Percentiles rank a stretch among this genome's conserved stretches.
Evolutionary conservation across 2,888 invertebrate genomes (phyloP).

Genomic region (Pseudolycoriella hygida): DNA sequence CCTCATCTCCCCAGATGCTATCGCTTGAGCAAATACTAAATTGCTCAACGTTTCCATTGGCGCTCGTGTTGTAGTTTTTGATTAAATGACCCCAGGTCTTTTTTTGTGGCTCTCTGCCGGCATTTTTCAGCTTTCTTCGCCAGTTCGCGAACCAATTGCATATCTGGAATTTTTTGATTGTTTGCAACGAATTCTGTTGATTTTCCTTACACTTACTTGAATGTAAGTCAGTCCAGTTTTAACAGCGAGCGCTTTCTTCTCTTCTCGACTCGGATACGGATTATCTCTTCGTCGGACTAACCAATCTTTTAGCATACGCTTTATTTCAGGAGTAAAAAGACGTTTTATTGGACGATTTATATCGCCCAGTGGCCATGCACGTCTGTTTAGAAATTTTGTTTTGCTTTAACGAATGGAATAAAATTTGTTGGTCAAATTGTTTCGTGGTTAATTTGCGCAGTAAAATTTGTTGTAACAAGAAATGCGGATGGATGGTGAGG

Average conservation of each 20-base stretch:
- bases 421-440: not conserved
- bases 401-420: not conserved
- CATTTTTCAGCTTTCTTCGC: conserved; percentile 60
- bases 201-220: conserved; percentile 38
- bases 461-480: not conserved
- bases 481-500: not conserved
- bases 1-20: conserved; percentile 61
- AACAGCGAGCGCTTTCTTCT: conserved; percentile 51
- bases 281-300: conserved; percentile 55
- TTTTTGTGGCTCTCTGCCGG: conserved; percentile 46
- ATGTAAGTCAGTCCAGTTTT: conserved; percentile 63
- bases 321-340: conserved; percentile 63
- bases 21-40: conserved; percentile 63
- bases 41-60: conserved; percentile 61
- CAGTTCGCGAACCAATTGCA: conserved; percentile 76
- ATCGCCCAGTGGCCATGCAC: conserved; percentile 22
- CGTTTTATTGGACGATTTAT: conserved; percentile 44
- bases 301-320: conserved; percentile 61
- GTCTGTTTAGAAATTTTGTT: conserved; percentile 14
- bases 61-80: conserved; percentile 50
- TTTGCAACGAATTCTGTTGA: not conserved
- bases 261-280: conserved; percentile 60
- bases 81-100: conserved; percentile 57
- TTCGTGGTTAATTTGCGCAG: not conserved
- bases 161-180: conserved; percentile 29